Conservation (phyloP, 1,140 invertebrate genomes). For the Brevipalpus yothersi region DNA sequence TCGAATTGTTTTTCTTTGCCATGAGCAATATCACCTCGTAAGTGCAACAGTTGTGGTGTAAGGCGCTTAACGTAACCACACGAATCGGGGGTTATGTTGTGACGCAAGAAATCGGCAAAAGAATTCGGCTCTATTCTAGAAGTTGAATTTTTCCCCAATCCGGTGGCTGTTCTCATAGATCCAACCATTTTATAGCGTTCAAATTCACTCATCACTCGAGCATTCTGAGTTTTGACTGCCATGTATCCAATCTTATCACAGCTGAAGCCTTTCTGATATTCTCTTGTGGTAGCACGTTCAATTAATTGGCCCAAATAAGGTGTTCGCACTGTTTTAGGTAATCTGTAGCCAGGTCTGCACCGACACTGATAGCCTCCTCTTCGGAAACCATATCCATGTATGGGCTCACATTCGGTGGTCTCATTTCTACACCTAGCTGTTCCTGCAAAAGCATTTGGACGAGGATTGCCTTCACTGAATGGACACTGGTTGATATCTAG, state of each 20-base stretch:
- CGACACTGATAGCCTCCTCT: slow-evolving; percentile 86
- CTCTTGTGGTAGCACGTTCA: slow-evolving; percentile 65
- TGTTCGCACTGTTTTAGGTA: slow-evolving; percentile 57
- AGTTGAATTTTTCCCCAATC: slow-evolving; percentile 7
- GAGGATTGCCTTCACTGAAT: slow-evolving; percentile 53
- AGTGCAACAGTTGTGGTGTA: slow-evolving; percentile 39
- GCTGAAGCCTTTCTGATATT: slow-evolving; percentile 76
- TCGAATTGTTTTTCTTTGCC: slow-evolving; percentile 68
- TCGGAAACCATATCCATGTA: slow-evolving; percentile 82
- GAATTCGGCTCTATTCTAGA: slow-evolving; percentile 11
- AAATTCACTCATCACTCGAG: slow-evolving; percentile 9
- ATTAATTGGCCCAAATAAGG: slow-evolving; percentile 80
- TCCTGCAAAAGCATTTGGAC: slow-evolving; percentile 64
- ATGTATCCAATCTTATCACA: slow-evolving; percentile 72
- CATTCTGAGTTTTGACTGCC: slow-evolving; percentile 15
- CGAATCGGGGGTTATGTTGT: slow-evolving; percentile 5
- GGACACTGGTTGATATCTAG: slow-evolving; percentile 97
- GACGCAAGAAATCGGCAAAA: slow-evolving; percentile 9
- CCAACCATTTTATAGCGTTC: slow-evolving; percentile 11
- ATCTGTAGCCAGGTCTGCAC: slow-evolving; percentile 62
- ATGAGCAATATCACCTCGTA: slow-evolving; percentile 57
- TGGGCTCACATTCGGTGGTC: slow-evolving; percentile 88
- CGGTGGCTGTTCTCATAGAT: slow-evolving; percentile 10
- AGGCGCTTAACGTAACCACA: slow-evolving; percentile 9
- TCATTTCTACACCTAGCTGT: slow-evolving; percentile 74